phyloP scores from a whole-genome alignment of 2,797 vertebrate species.

The Platyrinchus mystaceus region DNA sequence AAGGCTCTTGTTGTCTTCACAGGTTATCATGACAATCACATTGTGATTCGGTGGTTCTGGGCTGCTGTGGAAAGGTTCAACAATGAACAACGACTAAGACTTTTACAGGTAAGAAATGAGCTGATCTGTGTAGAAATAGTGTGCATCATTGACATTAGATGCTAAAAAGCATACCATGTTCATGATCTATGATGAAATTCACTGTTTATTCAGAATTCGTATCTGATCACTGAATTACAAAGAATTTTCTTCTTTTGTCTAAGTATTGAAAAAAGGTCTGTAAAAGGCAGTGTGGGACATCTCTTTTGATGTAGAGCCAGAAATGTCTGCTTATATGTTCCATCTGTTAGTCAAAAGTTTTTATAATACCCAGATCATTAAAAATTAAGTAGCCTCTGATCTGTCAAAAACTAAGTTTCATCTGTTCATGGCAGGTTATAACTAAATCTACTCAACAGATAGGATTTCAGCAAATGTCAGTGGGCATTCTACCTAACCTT shows the following conservation, averaged over 20 bases:
- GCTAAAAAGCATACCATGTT: background rate
- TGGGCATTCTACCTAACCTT: background rate
- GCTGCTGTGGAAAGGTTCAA: slow-evolving; percentile 98
- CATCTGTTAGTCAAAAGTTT: background rate
- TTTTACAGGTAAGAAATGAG: slow-evolving; percentile 87
- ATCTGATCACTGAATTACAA: background rate
- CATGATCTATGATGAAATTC: background rate
- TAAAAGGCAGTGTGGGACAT: background rate
- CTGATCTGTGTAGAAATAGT: background rate
- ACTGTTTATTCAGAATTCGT: background rate
- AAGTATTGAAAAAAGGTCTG: background rate
- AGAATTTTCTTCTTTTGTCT: background rate
- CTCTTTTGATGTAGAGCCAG: background rate
- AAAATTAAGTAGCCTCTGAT: background rate
- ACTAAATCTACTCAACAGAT: background rate
- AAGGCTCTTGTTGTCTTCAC: slow-evolving; percentile 22
- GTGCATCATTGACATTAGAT: background rate
- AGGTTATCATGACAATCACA: slow-evolving; percentile 99
- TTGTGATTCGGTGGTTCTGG: slow-evolving; percentile 99
- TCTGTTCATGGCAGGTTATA: background rate
- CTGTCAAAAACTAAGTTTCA: background rate
- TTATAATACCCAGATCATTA: background rate
- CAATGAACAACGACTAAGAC: slow-evolving; percentile 94
- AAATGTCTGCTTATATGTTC: background rate
- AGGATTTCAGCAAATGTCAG: background rate